These are phyloP conservation scores for Apamea epomidion DNA, from an alignment of 2,888 invertebrate species.

Conservation along the genomic window DNA sequence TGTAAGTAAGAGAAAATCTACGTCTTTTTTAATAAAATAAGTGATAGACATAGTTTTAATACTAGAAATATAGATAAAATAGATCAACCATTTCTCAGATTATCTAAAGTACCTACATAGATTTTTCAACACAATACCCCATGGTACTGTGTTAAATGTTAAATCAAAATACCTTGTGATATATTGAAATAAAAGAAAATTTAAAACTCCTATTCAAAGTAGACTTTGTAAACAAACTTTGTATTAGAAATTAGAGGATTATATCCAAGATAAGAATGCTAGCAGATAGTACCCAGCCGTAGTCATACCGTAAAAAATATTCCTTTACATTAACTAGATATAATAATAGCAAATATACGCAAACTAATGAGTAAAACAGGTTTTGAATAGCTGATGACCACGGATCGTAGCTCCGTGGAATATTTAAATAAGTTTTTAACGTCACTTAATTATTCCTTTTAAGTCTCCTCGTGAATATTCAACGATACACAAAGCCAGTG, in stretches of 20 bases:
- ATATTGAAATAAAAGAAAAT: too few species aligned
- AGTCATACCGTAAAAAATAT: not conserved
- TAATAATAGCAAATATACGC: slow-evolving; percentile 53
- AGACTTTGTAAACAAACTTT: too few species aligned
- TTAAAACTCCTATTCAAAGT: too few species aligned
- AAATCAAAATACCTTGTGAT: too few species aligned
- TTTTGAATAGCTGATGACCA: slow-evolving; percentile 85
- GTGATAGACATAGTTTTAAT: not conserved
- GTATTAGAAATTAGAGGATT: too few species aligned
- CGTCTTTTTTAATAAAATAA: not conserved
- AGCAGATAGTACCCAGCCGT: not conserved
- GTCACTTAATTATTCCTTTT: slow-evolving; percentile 86
- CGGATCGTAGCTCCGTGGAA: slow-evolving; percentile 78
- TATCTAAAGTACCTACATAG: too few species aligned
- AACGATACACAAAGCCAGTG: slow-evolving; percentile 73
- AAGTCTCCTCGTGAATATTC: slow-evolving; percentile 85
- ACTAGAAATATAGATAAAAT: not conserved
- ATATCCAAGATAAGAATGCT: too few species aligned
- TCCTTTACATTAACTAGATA: slow-evolving; percentile 31
- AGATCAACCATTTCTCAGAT: not conserved
- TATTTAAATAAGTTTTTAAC: slow-evolving; percentile 87
- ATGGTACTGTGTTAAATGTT: too few species aligned
- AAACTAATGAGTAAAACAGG: slow-evolving; percentile 82
- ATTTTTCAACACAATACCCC: too few species aligned
- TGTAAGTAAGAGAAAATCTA: too few species aligned